Conservation (phyloP, 2,888 invertebrate species). For the Siphonodentalium dalli region DNA sequence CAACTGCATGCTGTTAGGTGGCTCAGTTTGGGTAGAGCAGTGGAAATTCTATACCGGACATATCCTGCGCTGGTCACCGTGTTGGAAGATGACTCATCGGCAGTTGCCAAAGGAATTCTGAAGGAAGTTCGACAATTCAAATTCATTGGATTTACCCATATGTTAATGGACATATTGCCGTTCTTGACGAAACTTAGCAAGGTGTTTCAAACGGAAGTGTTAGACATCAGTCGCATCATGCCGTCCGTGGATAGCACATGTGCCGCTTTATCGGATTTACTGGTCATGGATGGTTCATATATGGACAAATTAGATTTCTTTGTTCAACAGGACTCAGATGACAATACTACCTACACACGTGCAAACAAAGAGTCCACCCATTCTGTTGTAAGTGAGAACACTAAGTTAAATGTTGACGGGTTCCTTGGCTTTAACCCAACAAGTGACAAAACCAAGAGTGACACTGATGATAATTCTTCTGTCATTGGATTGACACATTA, state of each 20-base stretch:
- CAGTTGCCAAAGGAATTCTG: conserved; percentile 7
- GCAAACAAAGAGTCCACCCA: not conserved
- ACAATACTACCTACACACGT: not conserved
- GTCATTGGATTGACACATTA: conserved; percentile 1
- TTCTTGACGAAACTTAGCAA: conserved; percentile 4
- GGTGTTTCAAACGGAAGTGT: conserved; percentile 6
- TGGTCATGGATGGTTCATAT: conserved; percentile 17
- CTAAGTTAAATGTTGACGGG: not conserved
- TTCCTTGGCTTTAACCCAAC: not conserved
- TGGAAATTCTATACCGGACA: conserved; percentile 10
- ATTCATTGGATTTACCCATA: conserved; percentile 16
- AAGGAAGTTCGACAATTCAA: conserved; percentile 17
- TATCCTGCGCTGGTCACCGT: conserved; percentile 15
- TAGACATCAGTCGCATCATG: conserved; percentile 8
- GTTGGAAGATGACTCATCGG: not conserved
- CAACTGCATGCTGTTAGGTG: conserved; percentile 19
- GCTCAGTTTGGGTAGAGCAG: conserved; percentile 20
- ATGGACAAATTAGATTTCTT: conserved; percentile 7
- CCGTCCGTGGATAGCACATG: conserved; percentile 7
- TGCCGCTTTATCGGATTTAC: conserved; percentile 7
- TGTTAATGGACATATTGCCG: conserved; percentile 21
- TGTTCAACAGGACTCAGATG: not conserved
- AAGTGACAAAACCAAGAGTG: not conserved
- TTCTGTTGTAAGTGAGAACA: not conserved
- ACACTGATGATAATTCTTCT: not conserved